Percentiles rank a stretch among this genome's conserved stretches.
These are phyloP conservation scores for Lepidocyrtinus sp. DNA, from an alignment of 2,888 invertebrate genomes.

Conservation along the genomic window DNA sequence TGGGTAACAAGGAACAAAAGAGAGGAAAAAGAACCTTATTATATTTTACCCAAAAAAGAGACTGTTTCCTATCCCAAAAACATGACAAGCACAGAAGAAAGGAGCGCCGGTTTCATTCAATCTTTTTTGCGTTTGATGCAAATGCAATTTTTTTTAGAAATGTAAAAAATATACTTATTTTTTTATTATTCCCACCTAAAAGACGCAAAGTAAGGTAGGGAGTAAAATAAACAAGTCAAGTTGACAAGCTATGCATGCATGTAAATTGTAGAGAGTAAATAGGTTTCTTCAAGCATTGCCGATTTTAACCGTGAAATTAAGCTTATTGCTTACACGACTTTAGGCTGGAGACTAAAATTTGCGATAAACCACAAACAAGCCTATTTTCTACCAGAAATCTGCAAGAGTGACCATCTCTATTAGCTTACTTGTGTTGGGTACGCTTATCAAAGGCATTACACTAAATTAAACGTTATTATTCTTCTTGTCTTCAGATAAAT, in stretches of 20 bases:
- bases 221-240: not conserved
- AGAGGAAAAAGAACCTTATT: not conserved
- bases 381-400: too few species aligned
- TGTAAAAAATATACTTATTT: not conserved
- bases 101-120: not conserved
- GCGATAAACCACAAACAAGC: too few species aligned
- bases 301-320: too few species aligned
- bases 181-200: not conserved
- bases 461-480: not conserved
- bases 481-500: not conserved
- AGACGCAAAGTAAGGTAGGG: not conserved
- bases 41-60: constrained; percentile 9
- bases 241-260: not conserved
- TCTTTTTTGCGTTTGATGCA: not conserved
- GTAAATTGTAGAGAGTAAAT: too few species aligned
- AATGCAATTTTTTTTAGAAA: too few species aligned
- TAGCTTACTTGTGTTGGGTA: too few species aligned
- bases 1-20: constrained; percentile 26
- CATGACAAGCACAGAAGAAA: too few species aligned
- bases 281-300: too few species aligned
- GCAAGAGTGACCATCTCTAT: too few species aligned
- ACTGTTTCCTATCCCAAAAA: not conserved
- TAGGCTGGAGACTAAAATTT: too few species aligned
- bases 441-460: too few species aligned
- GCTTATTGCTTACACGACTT: too few species aligned